Conservation (phyloP, 2,888 invertebrate species). For the Agrochola lychnidis region DNA sequence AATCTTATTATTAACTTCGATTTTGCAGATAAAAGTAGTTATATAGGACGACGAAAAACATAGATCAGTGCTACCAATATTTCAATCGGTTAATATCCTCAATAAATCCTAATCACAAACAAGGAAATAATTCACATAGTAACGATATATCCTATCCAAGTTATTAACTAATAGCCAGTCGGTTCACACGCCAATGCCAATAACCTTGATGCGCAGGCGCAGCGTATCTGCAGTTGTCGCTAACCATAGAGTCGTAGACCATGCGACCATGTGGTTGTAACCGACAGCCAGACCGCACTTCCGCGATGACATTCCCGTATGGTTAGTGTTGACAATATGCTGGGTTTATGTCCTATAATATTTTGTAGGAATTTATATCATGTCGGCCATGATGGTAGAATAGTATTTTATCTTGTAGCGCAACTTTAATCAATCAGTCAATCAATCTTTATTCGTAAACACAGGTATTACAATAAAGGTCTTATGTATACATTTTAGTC, state of each 20-base stretch:
- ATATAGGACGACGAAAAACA: not conserved
- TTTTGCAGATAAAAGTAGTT: not conserved
- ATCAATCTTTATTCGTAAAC: too few relatives aligned
- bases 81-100: not conserved
- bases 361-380: not conserved
- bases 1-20: too few relatives aligned
- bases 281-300: slow-evolving; percentile 56
- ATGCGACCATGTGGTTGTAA: slow-evolving; percentile 51
- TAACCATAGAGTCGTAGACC: slow-evolving; percentile 37
- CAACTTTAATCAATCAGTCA: too few relatives aligned
- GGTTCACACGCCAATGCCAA: slow-evolving; percentile 60
- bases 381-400: too few relatives aligned
- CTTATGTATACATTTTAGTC: too few relatives aligned
- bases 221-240: slow-evolving; percentile 49
- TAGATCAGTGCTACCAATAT: not conserved
- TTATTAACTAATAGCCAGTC: slow-evolving; percentile 7
- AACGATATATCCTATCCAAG: not conserved
- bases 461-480: too few relatives aligned
- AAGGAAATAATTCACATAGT: not conserved
- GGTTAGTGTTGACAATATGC: slow-evolving; percentile 16
- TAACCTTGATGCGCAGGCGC: slow-evolving; percentile 60
- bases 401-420: too few relatives aligned
- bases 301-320: slow-evolving; percentile 60
- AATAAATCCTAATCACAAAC: not conserved
- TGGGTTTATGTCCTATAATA: slow-evolving; percentile 13